These are phyloP conservation scores for Loris lydekkerianus DNA, from an alignment of 2,797 vertebrate genomes.

Conservation along the genomic window DNA sequence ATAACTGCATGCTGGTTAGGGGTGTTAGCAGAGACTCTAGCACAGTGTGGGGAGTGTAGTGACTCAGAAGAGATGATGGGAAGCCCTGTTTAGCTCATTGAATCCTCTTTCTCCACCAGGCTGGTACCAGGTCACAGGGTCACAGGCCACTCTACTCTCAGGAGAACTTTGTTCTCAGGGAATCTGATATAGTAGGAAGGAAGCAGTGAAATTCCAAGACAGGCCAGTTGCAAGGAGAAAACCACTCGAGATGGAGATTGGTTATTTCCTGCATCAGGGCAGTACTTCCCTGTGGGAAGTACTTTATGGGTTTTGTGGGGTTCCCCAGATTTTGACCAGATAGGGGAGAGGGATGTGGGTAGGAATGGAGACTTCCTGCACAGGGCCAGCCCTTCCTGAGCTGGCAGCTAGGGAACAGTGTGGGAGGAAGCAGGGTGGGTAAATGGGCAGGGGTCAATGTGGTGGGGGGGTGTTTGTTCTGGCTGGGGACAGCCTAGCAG, in stretches of 20 bases:
- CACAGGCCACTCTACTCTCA: slow-evolving; percentile 23
- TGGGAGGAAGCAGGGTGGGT: neutral
- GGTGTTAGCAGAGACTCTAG: neutral
- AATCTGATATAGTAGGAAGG: slow-evolving; percentile 63
- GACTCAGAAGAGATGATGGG: neutral
- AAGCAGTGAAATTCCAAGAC: slow-evolving; percentile 69
- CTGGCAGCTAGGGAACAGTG: neutral
- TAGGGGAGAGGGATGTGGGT: neutral
- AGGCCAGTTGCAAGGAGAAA: neutral
- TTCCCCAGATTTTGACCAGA: slow-evolving; percentile 44
- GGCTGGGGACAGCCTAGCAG: neutral
- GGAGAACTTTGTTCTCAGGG: slow-evolving; percentile 55
- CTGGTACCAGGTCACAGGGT: slow-evolving; percentile 21
- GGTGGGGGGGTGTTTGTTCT: neutral
- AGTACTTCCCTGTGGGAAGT: slow-evolving; percentile 28
- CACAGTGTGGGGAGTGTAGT: neutral
- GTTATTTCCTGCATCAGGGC: slow-evolving; percentile 44
- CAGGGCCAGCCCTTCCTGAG: slow-evolving; percentile 63
- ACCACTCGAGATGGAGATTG: neutral
- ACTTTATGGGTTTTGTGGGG: slow-evolving; percentile 19
- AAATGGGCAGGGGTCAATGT: neutral
- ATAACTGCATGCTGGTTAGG: neutral
- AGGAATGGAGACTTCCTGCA: neutral
- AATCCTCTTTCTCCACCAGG: slow-evolving; percentile 37
- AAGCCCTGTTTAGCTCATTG: neutral